These are phyloP conservation scores for Myotis findleyi DNA, from an alignment of 2,797 vertebrate species.

Conservation along the genomic window DNA sequence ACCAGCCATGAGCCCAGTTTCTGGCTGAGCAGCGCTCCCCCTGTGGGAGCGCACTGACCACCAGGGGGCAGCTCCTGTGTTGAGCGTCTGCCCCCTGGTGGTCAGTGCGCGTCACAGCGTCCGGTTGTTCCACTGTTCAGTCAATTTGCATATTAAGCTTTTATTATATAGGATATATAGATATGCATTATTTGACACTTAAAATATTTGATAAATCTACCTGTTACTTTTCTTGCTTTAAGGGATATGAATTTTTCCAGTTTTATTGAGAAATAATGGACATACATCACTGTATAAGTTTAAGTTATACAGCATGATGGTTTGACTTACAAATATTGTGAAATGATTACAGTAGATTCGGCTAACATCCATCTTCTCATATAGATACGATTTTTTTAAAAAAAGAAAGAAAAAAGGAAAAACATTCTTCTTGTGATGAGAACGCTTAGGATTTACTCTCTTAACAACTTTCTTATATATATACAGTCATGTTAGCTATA, in stretches of 20 bases:
- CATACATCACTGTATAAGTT: not conserved
- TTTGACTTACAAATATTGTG: not conserved
- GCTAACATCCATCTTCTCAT: not conserved
- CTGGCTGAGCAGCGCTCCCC: too few species aligned
- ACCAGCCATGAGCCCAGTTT: too few species aligned
- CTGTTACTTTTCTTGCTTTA: not conserved
- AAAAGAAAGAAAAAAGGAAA: not conserved
- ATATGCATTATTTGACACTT: not conserved
- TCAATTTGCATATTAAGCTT: too few species aligned
- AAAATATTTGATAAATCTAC: not conserved
- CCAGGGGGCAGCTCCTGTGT: too few species aligned
- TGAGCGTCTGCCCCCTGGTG: too few species aligned
- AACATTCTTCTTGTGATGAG: not conserved
- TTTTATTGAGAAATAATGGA: not conserved
- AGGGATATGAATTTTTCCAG: not conserved
- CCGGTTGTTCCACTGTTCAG: too few species aligned
- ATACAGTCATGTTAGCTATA: not conserved
- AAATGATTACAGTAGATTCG: not conserved
- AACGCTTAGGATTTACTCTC: not conserved
- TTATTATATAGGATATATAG: not conserved
- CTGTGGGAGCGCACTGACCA: too few species aligned
- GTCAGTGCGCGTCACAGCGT: too few species aligned
- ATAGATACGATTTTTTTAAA: not conserved
- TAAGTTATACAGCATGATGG: not conserved
- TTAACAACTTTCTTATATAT: not conserved